phyloP scores from a whole-genome alignment of 53 echinoderm and acorn worm genomes.

The Glandiceps talaboti region DNA sequence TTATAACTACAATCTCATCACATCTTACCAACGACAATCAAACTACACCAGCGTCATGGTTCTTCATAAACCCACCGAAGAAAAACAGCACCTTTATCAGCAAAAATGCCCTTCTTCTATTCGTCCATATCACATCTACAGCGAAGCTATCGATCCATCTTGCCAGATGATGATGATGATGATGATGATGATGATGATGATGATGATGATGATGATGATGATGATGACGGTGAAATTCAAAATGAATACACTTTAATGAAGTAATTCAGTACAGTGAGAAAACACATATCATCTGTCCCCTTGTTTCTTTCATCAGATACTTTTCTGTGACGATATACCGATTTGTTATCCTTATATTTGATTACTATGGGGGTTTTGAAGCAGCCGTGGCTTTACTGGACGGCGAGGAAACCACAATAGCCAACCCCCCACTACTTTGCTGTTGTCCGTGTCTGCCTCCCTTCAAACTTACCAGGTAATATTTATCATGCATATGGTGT shows the following conservation, averaged over 20 bases:
- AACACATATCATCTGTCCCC: too few relatives aligned
- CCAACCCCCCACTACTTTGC: slow-evolving; percentile 64
- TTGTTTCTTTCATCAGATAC: too few relatives aligned
- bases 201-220: slow-evolving; percentile 10
- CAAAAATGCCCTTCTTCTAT: too few relatives aligned
- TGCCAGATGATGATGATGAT: slow-evolving; percentile 3
- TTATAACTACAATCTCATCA: too few relatives aligned
- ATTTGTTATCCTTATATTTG: slow-evolving; percentile 73
- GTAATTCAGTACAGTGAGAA: too few relatives aligned
- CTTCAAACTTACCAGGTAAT: slow-evolving; percentile 55
- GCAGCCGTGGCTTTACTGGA: slow-evolving; percentile 45
- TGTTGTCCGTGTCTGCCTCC: slow-evolving; percentile 54
- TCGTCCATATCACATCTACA: too few relatives aligned
- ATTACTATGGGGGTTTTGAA: slow-evolving; percentile 56
- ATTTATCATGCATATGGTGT: background rate
- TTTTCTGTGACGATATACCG: slow-evolving; percentile 72
- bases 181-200: slow-evolving; percentile 7
- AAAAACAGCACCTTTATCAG: too few relatives aligned
- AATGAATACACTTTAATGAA: too few relatives aligned
- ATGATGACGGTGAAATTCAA: slow-evolving; percentile 7
- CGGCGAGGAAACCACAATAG: slow-evolving; percentile 49
- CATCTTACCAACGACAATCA: too few relatives aligned
- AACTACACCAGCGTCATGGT: too few relatives aligned
- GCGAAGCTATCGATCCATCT: too few relatives aligned
- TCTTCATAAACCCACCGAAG: too few relatives aligned